phyloP scores from a whole-genome alignment of 1,140 invertebrate species.

The Paraescarpia echinospica region DNA sequence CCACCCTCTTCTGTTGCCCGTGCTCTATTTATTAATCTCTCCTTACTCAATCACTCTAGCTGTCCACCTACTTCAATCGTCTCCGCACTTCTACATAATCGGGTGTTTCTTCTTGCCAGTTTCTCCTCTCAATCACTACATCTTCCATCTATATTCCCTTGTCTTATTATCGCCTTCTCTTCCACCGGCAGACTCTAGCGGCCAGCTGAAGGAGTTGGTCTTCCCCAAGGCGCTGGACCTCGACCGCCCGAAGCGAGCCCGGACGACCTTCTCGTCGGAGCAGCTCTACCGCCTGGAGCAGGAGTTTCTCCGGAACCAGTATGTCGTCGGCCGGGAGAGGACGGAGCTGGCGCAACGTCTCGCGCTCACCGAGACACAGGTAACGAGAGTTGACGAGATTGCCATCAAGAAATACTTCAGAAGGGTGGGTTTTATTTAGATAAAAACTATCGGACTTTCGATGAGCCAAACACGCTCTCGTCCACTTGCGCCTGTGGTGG shows the following conservation, averaged over 20 bases:
- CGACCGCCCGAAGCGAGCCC: slow-evolving; percentile 74
- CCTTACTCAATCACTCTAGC: too few relatives aligned
- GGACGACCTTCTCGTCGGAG: slow-evolving; percentile 93
- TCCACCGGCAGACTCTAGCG: slow-evolving; percentile 56
- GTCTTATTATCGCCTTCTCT: not conserved
- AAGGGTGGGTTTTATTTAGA: too few relatives aligned
- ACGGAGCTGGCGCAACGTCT: slow-evolving; percentile 84
- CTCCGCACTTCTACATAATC: too few relatives aligned
- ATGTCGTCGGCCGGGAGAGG: slow-evolving; percentile 92
- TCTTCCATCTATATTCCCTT: not conserved
- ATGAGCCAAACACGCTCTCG: too few relatives aligned
- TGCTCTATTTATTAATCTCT: too few relatives aligned
- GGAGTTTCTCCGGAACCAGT: slow-evolving; percentile 91
- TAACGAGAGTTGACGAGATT: slow-evolving; percentile 44
- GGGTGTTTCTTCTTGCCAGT: too few relatives aligned
- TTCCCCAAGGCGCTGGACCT: slow-evolving; percentile 63
- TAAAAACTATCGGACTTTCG: too few relatives aligned
- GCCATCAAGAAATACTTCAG: slow-evolving; percentile 16
- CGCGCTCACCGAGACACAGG: slow-evolving; percentile 87
- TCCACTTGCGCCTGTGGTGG: too few relatives aligned
- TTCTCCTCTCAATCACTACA: not conserved
- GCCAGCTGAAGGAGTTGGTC: slow-evolving; percentile 59
- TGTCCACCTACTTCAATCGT: too few relatives aligned
- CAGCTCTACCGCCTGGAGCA: slow-evolving; percentile 87
- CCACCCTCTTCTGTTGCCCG: too few relatives aligned